phyloP scores from a whole-genome alignment of 2,888 invertebrate genomes.

The Acleris laterana region DNA sequence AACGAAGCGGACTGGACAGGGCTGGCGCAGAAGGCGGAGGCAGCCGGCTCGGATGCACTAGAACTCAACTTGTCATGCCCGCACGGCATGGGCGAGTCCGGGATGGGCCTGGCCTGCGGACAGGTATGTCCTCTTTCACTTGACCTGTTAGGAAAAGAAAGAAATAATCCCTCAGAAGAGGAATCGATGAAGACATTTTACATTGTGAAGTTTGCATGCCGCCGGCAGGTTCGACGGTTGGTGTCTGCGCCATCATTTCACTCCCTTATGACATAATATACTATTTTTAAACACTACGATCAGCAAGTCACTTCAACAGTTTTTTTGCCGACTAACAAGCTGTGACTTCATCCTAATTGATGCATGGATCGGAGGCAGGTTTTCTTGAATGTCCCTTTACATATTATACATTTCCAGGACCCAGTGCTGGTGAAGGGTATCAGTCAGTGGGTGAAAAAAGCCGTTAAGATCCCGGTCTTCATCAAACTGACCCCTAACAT shows the following conservation, averaged over 20 bases:
- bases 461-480: slow-evolving; percentile 97
- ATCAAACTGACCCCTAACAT: slow-evolving; percentile 99
- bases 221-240: no score
- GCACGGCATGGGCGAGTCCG: slow-evolving; percentile 99
- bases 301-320: no score
- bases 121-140: slow-evolving; percentile 85
- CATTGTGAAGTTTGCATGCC: no score
- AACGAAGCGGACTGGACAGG: slow-evolving; percentile 94
- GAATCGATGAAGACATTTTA: no score
- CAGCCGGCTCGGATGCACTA: slow-evolving; percentile 95
- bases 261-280: no score
- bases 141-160: not conserved
- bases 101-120: slow-evolving; percentile 99
- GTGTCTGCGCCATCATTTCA: no score
- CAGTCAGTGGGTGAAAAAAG: slow-evolving; percentile 94
- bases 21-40: slow-evolving; percentile 90
- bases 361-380: no score
- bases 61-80: slow-evolving; percentile 99
- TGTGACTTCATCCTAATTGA: no score
- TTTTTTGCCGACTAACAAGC: no score
- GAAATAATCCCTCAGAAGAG: no score
- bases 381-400: no score
- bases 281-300: no score
- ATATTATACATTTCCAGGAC: slow-evolving; percentile 81
- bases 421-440: slow-evolving; percentile 94